Base-by-base conservation (phyloP, 2,113 vertebrate species). In the Scatophagus argus region DNA sequence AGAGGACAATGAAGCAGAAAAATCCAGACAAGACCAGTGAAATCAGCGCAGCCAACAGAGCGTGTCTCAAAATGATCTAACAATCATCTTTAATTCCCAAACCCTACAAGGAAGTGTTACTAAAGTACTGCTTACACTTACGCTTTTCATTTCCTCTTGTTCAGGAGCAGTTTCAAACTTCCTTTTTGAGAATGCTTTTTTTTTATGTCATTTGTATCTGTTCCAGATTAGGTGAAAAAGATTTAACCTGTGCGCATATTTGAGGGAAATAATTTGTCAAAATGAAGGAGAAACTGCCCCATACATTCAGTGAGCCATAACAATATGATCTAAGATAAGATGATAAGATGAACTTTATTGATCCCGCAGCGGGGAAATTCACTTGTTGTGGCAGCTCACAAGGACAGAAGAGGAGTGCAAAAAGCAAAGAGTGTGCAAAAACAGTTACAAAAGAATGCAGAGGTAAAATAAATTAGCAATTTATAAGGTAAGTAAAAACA, bases 61-160 rank as follows among this genome's bases (percentile, higher is more conserved):
- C 41, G 58, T 39, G 10, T 1, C n/a, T 58, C 19, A 51, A 25
- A 77, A 25, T n/a, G 23, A 62, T 59, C 1, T 39, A 51, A 64
- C 14, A 41, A 43, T 29, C 1, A 6, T 10, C 2, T 55, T 51
- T 8, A 29, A 72, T 32, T 75, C 61, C 55, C 23, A 68, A 74
- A 62, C 77, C 14, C 77, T 63, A 39, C 32, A 87, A 88, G 89
- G 90, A 93, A 93, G 79, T 82, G 49, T 38, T 60, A 70, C 61
- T 47, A 2, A 66, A 39, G 27, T 32, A 44, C 49, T 66, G 82
- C 67, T 74, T 54, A 63, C 29, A 43, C 46, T 46, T 25, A 41
- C 12, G 46, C 16, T 61, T 86, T 85, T 92, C 81, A 27, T 76
- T 92, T 90, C 84, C 84, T 81, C 74, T 86, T 31, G 10, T 70